Evolutionary conservation across 2,113 vertebrate species (phyloP), one percentile per base, ranked within the genome.

Genomic region (Hipposideros armiger): DNA sequence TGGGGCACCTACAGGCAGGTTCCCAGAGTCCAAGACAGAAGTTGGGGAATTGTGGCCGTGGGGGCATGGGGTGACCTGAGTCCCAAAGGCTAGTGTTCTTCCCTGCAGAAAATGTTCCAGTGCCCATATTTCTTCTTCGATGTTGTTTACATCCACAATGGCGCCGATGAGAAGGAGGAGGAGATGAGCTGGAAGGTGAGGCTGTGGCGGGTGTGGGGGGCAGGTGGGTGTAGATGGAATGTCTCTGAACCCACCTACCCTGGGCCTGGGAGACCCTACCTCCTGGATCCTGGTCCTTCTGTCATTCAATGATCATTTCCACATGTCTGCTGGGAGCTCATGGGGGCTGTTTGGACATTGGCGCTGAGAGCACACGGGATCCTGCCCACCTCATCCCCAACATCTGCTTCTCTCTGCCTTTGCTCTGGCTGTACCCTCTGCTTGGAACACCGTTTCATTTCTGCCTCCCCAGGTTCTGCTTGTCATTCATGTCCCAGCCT

Each of bases 101-200:
- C 32, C 9, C 28, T 36, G 14, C 98, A 99, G 99, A 99, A 99
- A 98, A 99, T 99, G 99, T 98, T 99, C 64, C 99, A 99, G 95
- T 99, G 99, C 42, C 99, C 99, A 0, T 99, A 99, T 96, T 99
- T 99, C 96, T 99, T 99, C 98, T 99, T 99, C 0, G 99, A 99
- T 4, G 98, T 99, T 1, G 98, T 99, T 36, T 99, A 99, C 56
- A 98, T 99, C 87, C 99, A 99, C 98, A 99, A 99, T 0, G 99
- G 99, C 0, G 15, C 81, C 0, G 99, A 99, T 0, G 99, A 99
- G 82, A 99, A 99, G 93, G 99, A 99, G 0, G 99, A 99, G 0
- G 99, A 99, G 84, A 97, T 95, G 10, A 99, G 98, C 98, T 99
- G 99, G 99, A 99, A 99, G 99, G 99, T 99, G 87, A 98, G 7